A percentile compares a stretch with the other conserved stretches of the same genome.
Evolutionary conservation across 2,888 invertebrate species (phyloP).

Genomic region (Pristionchus japonicus): DNA sequence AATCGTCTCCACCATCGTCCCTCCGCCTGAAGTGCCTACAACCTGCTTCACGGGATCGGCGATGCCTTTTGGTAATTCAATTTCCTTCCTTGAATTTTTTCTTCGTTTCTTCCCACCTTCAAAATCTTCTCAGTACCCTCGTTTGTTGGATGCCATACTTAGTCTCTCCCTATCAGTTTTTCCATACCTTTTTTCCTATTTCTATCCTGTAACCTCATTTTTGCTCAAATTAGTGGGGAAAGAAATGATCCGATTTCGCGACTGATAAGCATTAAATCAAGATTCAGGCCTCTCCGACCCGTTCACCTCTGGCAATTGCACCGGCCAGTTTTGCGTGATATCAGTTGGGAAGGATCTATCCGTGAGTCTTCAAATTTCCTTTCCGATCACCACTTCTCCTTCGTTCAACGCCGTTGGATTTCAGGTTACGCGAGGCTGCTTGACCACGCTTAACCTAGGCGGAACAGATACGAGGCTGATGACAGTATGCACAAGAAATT

Average conservation of each 20-base stretch:
- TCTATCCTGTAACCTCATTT: too few species aligned
- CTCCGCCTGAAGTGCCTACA: not conserved
- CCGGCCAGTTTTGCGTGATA: slow-evolving; percentile 7
- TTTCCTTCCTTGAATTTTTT: too few species aligned
- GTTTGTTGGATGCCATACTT: too few species aligned
- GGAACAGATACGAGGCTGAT: too few species aligned
- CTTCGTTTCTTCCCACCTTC: too few species aligned
- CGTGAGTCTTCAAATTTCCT: not conserved
- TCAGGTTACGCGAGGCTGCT: slow-evolving; percentile 36
- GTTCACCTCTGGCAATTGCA: slow-evolving; percentile 26
- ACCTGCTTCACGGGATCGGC: slow-evolving; percentile 16
- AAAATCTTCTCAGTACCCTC: too few species aligned
- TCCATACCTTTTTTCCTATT: too few species aligned
- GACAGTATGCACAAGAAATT: too few species aligned
- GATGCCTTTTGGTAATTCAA: not conserved
- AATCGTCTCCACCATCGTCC: not conserved
- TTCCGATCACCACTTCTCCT: not conserved
- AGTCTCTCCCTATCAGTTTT: too few species aligned
- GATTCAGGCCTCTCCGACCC: slow-evolving; percentile 32
- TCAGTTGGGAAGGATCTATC: not conserved
- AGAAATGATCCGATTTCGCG: too few species aligned
- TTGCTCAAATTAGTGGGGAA: not conserved
- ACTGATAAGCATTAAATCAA: not conserved
- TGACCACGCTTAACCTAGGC: not conserved
- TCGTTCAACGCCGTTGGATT: not conserved